Percentiles rank a stretch among this genome's conserved stretches.
Evolutionary conservation across 2,888 invertebrate genomes (phyloP).

Genomic region (Ferrisia virgata): DNA sequence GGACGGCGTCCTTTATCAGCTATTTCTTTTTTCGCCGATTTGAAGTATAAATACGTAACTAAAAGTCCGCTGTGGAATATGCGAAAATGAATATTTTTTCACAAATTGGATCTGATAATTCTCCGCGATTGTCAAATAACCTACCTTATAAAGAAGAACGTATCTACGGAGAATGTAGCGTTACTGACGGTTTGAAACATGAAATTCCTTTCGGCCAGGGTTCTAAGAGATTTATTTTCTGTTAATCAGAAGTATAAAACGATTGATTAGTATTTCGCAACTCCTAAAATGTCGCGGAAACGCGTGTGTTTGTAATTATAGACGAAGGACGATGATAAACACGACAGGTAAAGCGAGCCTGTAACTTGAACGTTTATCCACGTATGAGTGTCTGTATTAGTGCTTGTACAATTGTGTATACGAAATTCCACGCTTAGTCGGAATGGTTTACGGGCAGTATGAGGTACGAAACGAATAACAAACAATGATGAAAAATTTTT

Average conservation of each 20-base stretch:
- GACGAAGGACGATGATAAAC: neutral
- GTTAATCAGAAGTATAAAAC: conserved; percentile 54
- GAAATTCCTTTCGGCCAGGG: conserved; percentile 71
- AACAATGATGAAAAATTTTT: neutral
- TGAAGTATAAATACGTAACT: conserved; percentile 81
- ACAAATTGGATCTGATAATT: neutral
- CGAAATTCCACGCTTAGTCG: too few species aligned
- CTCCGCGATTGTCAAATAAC: conserved; percentile 5
- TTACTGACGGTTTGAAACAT: conserved; percentile 76
- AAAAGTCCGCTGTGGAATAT: conserved; percentile 66
- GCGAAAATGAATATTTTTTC: neutral
- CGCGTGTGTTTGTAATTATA: neutral
- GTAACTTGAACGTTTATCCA: too few species aligned
- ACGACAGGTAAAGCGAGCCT: neutral
- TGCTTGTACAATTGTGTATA: too few species aligned
- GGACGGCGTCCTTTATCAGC: conserved; percentile 39
- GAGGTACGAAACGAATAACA: too few species aligned
- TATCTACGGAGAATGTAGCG: conserved; percentile 76
- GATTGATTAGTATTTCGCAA: neutral
- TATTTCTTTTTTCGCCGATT: conserved; percentile 48
- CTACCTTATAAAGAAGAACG: conserved; percentile 73
- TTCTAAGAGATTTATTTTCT: conserved; percentile 73
- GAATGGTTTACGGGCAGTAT: too few species aligned
- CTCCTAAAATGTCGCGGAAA: neutral
- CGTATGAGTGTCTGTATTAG: too few species aligned